Conservation (phyloP, 2,113 vertebrate genomes). For the Tyto alba region DNA sequence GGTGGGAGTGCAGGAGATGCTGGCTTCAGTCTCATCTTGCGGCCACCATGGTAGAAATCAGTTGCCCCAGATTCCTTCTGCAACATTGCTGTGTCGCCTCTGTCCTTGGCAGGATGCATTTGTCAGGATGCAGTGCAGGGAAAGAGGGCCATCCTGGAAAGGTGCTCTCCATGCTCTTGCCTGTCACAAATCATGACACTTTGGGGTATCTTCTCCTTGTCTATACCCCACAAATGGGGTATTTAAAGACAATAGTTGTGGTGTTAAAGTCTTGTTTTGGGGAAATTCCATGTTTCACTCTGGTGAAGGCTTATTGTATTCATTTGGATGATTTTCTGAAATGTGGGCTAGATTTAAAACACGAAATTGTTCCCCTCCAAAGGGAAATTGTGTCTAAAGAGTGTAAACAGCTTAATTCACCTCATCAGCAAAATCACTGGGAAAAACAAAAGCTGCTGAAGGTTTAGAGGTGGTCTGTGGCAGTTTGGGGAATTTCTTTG, state of each 20-base stretch:
- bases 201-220: background rate
- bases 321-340: background rate
- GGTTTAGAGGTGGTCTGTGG: background rate
- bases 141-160: background rate
- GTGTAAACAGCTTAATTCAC: background rate
- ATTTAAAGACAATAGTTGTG: background rate
- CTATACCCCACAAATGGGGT: background rate
- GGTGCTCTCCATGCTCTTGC: background rate
- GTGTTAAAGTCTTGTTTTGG: background rate
- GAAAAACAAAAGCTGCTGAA: background rate
- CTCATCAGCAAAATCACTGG: background rate
- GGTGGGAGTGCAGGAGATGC: background rate
- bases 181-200: background rate
- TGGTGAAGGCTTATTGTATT: background rate
- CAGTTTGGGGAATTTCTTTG: background rate
- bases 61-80: background rate
- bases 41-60: background rate
- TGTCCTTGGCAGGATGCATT: accelerated
- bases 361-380: background rate
- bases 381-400: background rate
- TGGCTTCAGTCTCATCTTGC: background rate
- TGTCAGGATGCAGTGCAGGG: background rate
- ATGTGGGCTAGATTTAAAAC: background rate
- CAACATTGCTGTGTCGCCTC: background rate
- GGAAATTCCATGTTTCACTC: background rate